Percentiles rank a stretch among this genome's conserved stretches.
Evolutionary conservation across 2,797 vertebrate species (phyloP).

Genomic region (Myripristis murdjan): DNA sequence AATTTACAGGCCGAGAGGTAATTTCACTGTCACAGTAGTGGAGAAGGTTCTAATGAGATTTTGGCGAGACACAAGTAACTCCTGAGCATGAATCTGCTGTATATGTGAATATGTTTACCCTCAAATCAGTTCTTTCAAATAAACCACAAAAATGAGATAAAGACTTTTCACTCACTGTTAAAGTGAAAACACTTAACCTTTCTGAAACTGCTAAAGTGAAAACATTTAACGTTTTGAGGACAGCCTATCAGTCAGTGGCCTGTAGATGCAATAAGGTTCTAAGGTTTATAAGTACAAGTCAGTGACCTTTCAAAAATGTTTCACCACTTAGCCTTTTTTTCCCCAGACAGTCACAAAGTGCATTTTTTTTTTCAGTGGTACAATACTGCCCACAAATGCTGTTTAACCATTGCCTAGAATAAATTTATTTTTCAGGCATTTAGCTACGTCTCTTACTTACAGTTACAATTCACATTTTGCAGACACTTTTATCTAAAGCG

Average conservation of each 20-base stretch:
- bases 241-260: not conserved
- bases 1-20: slow-evolving; percentile 36
- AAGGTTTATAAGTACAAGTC: slow-evolving; percentile 15
- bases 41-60: slow-evolving; percentile 36
- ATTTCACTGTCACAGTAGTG: slow-evolving; percentile 33
- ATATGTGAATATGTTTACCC: slow-evolving; percentile 35
- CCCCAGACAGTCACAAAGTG: too few relatives aligned
- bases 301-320: slow-evolving; percentile 46
- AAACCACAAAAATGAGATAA: slow-evolving; percentile 10
- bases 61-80: slow-evolving; percentile 32
- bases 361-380: too few relatives aligned
- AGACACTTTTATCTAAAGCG: too few relatives aligned
- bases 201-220: slow-evolving; percentile 10
- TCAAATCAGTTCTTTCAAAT: slow-evolving; percentile 29
- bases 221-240: not conserved
- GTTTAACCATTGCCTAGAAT: slow-evolving; percentile 14
- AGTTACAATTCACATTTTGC: too few relatives aligned
- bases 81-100: slow-evolving; percentile 37
- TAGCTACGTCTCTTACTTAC: slow-evolving; percentile 25
- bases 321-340: not conserved
- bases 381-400: slow-evolving; percentile 10
- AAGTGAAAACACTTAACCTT: slow-evolving; percentile 5
- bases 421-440: slow-evolving; percentile 45
- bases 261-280: not conserved
- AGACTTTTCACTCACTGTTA: not conserved